Percentiles rank a stretch among this genome's conserved stretches.
These are phyloP conservation scores for Zaprionus lineosus DNA, from an alignment of 2,888 invertebrate species.

Conservation along the genomic window DNA sequence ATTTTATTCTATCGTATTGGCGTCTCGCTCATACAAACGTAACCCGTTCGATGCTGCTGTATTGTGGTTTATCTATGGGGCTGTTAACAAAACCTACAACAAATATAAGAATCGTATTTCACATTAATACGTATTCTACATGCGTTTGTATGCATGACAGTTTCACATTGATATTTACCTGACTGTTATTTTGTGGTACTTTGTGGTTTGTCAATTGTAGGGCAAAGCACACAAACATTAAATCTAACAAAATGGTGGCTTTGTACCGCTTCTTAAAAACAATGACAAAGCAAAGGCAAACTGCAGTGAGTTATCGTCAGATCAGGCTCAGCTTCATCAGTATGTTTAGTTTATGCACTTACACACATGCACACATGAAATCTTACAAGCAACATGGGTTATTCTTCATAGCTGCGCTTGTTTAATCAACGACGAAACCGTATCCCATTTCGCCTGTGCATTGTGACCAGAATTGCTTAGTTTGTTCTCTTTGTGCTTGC, in stretches of 20 bases:
- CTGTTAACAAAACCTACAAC: conserved; percentile 11
- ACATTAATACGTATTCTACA: conserved; percentile 21
- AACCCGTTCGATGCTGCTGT: conserved; percentile 38
- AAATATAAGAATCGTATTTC: conserved; percentile 24
- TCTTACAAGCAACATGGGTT: not conserved
- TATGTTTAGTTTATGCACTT: conserved; percentile 8
- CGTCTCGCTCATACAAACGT: conserved; percentile 42
- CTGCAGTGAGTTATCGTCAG: not conserved
- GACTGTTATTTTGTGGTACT: conserved; percentile 29
- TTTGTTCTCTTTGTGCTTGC: not conserved
- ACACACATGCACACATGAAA: not conserved
- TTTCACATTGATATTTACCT: conserved; percentile 36
- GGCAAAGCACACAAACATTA: conserved; percentile 16
- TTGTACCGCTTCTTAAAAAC: conserved; percentile 34
- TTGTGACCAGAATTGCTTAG: conserved; percentile 33
- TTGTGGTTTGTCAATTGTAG: conserved; percentile 27
- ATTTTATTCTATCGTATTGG: conserved; percentile 30
- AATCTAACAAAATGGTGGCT: conserved; percentile 47
- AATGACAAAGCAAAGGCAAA: conserved; percentile 13
- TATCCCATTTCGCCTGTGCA: conserved; percentile 39
- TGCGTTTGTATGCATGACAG: not conserved
- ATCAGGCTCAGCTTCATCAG: not conserved
- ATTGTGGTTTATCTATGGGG: conserved; percentile 41
- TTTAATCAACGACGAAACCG: conserved; percentile 35
- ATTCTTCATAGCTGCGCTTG: conserved; percentile 33